Percentiles rank a stretch among this genome's conserved stretches.
Evolutionary conservation across 2,113 vertebrate genomes (phyloP).

Genomic region (Cariama cristata): DNA sequence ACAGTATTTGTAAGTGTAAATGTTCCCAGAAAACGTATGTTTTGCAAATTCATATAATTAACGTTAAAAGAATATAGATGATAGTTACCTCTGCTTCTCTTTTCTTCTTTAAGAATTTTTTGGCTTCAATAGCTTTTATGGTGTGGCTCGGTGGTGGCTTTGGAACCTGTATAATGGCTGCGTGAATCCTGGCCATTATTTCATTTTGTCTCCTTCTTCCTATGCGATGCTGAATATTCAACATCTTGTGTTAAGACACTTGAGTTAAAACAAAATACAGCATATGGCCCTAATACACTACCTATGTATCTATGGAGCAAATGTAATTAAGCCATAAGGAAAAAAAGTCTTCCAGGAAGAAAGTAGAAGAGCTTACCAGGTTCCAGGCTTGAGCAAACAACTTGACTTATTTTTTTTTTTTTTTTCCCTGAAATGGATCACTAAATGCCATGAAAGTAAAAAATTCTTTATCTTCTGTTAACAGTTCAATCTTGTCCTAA

Average conservation of each 20-base stretch:
- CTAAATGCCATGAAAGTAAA: neutral
- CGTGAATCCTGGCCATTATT: conserved; percentile 80
- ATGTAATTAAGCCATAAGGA: neutral
- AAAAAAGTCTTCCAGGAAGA: neutral
- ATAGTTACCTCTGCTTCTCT: conserved; percentile 83
- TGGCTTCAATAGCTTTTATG: conserved; percentile 73
- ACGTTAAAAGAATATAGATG: neutral
- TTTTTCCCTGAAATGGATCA: neutral
- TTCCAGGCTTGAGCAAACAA: neutral
- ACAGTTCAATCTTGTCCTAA: neutral
- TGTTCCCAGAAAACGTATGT: neutral
- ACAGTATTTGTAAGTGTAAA: neutral
- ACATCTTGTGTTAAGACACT: conserved; percentile 7
- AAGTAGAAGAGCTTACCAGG: neutral
- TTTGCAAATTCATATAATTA: neutral
- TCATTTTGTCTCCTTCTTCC: conserved; percentile 77
- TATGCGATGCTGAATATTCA: conserved; percentile 70
- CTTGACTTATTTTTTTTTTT: too few species aligned
- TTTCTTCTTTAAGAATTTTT: conserved; percentile 76
- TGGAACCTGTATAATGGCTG: conserved; percentile 77
- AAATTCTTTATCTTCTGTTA: neutral
- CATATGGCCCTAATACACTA: neutral
- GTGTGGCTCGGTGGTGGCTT: conserved; percentile 74
- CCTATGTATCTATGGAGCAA: neutral
- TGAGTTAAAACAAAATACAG: neutral